Base-by-base conservation (phyloP, 1,140 invertebrate genomes). In the Leptinotarsa undecemlineata region DNA sequence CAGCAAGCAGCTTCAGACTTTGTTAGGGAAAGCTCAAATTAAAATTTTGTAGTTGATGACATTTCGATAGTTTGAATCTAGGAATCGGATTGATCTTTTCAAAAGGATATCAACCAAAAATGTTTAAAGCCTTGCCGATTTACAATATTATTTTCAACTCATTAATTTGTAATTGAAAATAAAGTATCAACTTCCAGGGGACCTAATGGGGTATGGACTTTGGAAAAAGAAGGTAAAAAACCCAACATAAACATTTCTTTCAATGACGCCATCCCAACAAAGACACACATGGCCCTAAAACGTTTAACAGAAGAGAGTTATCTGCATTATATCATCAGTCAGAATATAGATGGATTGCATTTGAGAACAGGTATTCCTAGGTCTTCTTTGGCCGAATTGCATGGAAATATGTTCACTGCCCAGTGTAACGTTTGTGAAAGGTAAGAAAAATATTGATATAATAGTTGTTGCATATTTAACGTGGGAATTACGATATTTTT, bases 341-440 rank as follows among this genome's bases (percentile, higher is more conserved):
- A 99, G 86, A 99, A 99, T 87, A 98, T 99, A 82, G 98, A 99
- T 90, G 98, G 97, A 0, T 86, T 99, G 33, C 97, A 99, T 88
- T 86, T 98, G n/a, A 90, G 93, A 80, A 97, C 95, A 57, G 96
- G 96, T 17, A 86, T 99, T 74, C 85, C 90, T 15, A 88, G 97
- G 73, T 89, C 91, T 77, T 86, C 92, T 83, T 86, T 99, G 71
- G 91, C 97, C 48, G 98, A 99, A 87, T 87, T 99, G 42, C 98
- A 99, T 89, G 98, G 98, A 48, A 99, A 99, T 85, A 98, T 99
- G 93, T 99, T 98, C 86, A 89, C 95, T 63, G 96, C 98, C 86
- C 92, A 97, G 83, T 99, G 98, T 85, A 92, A 92, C 81, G 90
- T 92, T 82, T 99, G 98, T 88, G 88, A 92, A 85, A 95, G 91